Evolutionary conservation across 1,140 invertebrate species (phyloP), one percentile per base, ranked within the genome.

Genomic region (Drosophila tani): DNA sequence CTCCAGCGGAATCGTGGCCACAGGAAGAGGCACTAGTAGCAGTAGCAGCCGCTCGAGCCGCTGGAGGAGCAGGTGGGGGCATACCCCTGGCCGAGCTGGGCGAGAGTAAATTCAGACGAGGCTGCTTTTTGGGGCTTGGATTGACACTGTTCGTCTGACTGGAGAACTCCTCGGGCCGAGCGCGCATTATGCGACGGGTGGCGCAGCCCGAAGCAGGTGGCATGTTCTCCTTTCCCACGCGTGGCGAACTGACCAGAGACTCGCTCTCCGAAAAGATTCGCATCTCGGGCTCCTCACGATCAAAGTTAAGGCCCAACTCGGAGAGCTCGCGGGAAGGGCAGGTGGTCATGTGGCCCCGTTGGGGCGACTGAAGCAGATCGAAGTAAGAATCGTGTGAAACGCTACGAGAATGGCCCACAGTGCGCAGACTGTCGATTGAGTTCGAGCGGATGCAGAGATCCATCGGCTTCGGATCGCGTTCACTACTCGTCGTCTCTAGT

Each of bases 331-430:
- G 73, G 46, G 92, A 93, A 0, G 94, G 94, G 24, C 94, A 94
- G 21, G 91, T 91, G 35, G 92, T 91, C 67, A 91, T 79, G 46
- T 92, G 87, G 4, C 91, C 92, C 21, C 92, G 78, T 49, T 94
- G 94, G 60, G 82, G 95, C 58, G 91, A 94, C 93, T 82, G 95
- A 82, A 91, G 90, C 76, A 88, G 95, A 93, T 98, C 97, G 93
- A 98, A 98, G 93, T 98, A 98, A 2, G 97, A 98, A 93, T 98
- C 97, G 91, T 98, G 97, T 0, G 97, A 98, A 0, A 97, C 96
- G 2, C 97, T 98, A 57, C 96, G 79, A 29, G 91, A 92, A 41
- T 93, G 93, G 1, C 91, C 92, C 7, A 85, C 81, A 2, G 91
- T 93, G 14, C 92, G 86, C 19, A 93, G 81, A 59, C 86, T 93